Conservation (phyloP, 2,797 vertebrate genomes). For the Echeneis naucrates region DNA sequence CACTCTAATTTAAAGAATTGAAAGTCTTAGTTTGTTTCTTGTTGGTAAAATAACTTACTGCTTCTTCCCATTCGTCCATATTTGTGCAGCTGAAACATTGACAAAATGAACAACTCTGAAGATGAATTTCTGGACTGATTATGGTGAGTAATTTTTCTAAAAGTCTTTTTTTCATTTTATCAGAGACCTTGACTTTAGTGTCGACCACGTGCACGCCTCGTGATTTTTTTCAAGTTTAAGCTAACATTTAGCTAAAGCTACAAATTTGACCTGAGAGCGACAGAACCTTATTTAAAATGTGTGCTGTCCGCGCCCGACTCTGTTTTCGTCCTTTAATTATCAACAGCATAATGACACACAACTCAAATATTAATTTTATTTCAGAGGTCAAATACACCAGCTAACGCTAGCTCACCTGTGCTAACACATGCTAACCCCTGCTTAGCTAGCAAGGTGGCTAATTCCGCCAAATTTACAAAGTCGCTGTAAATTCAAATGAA, state of each 20-base stretch:
- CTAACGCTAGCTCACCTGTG: too few relatives aligned
- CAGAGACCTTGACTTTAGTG: too few relatives aligned
- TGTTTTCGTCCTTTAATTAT: fast-evolving
- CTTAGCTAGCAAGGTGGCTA: neutral
- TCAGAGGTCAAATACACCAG: fast-evolving
- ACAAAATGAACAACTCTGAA: too few relatives aligned
- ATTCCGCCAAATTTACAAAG: fast-evolving
- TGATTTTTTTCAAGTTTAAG: neutral
- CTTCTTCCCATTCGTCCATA: slow-evolving; percentile 69
- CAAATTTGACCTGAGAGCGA: fast-evolving
- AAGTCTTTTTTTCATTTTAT: too few relatives aligned
- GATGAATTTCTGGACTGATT: too few relatives aligned
- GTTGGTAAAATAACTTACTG: slow-evolving; percentile 29
- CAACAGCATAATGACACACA: too few relatives aligned
- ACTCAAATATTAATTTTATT: too few relatives aligned
- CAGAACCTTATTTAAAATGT: fast-evolving
- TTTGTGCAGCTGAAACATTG: slow-evolving; percentile 18
- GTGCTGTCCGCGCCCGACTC: fast-evolving
- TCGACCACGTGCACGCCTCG: neutral
- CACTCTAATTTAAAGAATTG: neutral
- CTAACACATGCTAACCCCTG: too few relatives aligned
- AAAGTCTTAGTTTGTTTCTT: fast-evolving
- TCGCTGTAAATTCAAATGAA: neutral
- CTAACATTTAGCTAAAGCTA: neutral
- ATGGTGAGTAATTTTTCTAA: too few relatives aligned